Percentiles rank a stretch among this genome's conserved stretches.
phyloP scores from a whole-genome alignment of 2,113 vertebrate genomes.

The Crotalus helleri region DNA sequence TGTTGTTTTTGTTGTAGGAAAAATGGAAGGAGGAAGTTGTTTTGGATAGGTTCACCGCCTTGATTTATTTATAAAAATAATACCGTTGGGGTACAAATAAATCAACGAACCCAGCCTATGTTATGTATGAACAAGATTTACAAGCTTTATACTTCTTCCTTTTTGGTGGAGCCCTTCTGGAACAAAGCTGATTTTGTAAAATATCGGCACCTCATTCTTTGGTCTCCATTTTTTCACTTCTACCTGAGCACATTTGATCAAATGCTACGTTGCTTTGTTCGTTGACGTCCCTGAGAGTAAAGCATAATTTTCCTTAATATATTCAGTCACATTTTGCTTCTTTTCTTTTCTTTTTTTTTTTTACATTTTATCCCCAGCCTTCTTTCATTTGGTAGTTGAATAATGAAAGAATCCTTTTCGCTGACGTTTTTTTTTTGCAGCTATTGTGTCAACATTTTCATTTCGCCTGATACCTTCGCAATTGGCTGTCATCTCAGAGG shows the following conservation, averaged over 20 bases:
- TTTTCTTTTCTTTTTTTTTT: neutral
- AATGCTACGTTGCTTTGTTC: slow-evolving; percentile 39
- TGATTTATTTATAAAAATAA: neutral
- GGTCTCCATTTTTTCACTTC: slow-evolving; percentile 28
- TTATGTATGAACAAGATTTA: neutral
- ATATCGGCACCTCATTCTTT: neutral
- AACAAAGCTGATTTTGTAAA: slow-evolving; percentile 42
- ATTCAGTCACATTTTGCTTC: slow-evolving; percentile 38
- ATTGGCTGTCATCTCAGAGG: slow-evolving; percentile 39
- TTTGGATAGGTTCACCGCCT: neutral
- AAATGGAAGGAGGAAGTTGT: neutral
- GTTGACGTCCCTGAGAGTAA: slow-evolving; percentile 31
- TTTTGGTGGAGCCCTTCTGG: slow-evolving; percentile 24
- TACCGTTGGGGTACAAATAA: neutral
- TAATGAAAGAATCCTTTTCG: slow-evolving; percentile 49
- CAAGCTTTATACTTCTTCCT: neutral
- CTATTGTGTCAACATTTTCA: slow-evolving; percentile 51
- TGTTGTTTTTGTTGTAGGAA: no score
- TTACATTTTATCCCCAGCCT: slow-evolving; percentile 37
- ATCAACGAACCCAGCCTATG: neutral
- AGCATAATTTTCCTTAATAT: slow-evolving; percentile 40
- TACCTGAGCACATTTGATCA: slow-evolving; percentile 35
- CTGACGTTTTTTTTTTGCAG: slow-evolving; percentile 52
- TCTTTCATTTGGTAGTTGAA: slow-evolving; percentile 55
- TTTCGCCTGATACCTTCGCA: slow-evolving; percentile 56